phyloP scores from a whole-genome alignment of 1,140 invertebrate species.

The Pissodes strobi region DNA sequence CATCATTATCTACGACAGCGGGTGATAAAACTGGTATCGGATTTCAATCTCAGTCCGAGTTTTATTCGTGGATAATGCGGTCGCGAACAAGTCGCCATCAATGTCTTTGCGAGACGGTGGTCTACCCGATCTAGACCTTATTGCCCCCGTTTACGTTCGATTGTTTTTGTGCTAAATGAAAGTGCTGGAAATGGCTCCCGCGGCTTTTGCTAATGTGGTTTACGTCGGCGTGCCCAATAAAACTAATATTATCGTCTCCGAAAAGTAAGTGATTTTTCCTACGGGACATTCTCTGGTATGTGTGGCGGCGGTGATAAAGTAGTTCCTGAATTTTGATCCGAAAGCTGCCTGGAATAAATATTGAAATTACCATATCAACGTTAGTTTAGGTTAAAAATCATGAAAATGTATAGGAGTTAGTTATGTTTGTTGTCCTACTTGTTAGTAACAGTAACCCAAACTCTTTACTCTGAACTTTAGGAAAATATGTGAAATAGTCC shows the following conservation, averaged over 20 bases:
- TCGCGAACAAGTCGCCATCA: conserved; percentile 4
- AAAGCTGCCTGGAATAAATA: background rate
- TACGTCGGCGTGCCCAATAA: conserved; percentile 15
- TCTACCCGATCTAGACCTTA: background rate
- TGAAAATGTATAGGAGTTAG: too few relatives aligned
- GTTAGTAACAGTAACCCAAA: too few relatives aligned
- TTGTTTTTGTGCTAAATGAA: background rate
- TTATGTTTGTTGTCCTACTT: too few relatives aligned
- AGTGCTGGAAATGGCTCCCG: background rate
- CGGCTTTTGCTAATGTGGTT: conserved; percentile 8
- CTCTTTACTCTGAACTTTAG: too few relatives aligned
- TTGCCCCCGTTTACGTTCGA: background rate
- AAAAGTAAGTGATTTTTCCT: conserved; percentile 6
- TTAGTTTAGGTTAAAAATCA: too few relatives aligned
- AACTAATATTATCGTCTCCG: background rate
- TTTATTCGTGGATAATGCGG: conserved; percentile 18
- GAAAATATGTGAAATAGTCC: too few relatives aligned
- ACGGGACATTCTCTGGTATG: too few relatives aligned
- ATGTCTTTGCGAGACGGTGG: conserved; percentile 9
- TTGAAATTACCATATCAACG: background rate
- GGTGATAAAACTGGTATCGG: conserved; percentile 1
- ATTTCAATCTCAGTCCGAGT: conserved; percentile 14
- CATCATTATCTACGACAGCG: background rate
- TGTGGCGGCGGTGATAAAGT: background rate
- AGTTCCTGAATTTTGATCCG: background rate